phyloP scores from a whole-genome alignment of 2,113 vertebrate genomes.

The Patagioenas fasciata region DNA sequence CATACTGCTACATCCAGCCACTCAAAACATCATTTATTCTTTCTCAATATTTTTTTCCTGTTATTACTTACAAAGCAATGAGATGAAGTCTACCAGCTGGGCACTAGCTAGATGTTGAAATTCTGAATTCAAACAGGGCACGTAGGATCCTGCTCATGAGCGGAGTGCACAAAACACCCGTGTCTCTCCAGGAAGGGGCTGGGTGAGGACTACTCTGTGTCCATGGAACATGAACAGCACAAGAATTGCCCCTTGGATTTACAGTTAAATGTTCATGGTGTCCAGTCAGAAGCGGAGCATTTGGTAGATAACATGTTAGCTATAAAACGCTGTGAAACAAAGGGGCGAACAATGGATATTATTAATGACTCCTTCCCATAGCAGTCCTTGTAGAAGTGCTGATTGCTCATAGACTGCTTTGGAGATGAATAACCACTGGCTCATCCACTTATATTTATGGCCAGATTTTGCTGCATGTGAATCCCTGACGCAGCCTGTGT shows the following conservation, averaged over 20 bases:
- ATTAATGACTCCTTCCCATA: not conserved
- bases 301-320: too few relatives aligned
- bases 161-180: rapidly evolving
- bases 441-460: rapidly evolving
- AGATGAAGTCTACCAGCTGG: not conserved
- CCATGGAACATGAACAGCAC: not conserved
- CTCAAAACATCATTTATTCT: not conserved
- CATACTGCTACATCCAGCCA: not conserved
- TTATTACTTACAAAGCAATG: not conserved
- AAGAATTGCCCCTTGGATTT: rapidly evolving
- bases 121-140: not conserved
- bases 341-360: not conserved
- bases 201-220: rapidly evolving
- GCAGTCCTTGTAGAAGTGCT: not conserved
- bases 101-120: not conserved
- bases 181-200: not conserved
- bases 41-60: not conserved
- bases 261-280: too few relatives aligned
- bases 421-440: not conserved
- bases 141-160: rapidly evolving
- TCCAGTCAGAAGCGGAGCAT: not conserved
- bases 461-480: not conserved
- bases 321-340: not conserved
- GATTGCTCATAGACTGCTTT: not conserved
- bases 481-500: not conserved